Conservation (phyloP, 2,113 vertebrate species). For the Apaloderma vittatum region DNA sequence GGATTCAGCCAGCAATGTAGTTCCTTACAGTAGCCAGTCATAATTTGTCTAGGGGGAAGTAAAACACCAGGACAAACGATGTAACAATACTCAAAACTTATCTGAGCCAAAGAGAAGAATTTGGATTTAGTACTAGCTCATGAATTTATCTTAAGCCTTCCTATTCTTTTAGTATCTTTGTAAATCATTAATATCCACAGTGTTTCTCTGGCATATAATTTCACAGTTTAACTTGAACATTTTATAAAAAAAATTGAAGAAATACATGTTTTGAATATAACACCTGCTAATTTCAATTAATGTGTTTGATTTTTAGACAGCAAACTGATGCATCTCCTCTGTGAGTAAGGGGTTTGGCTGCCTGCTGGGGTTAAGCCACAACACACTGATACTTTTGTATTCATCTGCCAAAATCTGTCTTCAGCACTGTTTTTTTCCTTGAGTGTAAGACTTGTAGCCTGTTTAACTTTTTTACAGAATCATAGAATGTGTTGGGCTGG, state of each 20-base stretch:
- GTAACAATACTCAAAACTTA: background rate
- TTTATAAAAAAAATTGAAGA: background rate
- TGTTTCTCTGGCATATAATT: background rate
- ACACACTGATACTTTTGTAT: background rate
- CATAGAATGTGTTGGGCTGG: no score
- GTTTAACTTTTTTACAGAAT: background rate
- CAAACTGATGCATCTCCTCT: background rate
- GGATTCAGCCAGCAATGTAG: background rate
- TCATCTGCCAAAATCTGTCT: background rate
- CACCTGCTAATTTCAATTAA: background rate
- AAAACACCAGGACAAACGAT: background rate
- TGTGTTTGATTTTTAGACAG: background rate
- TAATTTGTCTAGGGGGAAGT: background rate
- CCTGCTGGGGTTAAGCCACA: background rate
- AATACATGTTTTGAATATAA: background rate
- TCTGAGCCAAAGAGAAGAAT: background rate
- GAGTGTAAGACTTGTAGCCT: background rate
- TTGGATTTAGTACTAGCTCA: background rate
- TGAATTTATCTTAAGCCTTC: background rate
- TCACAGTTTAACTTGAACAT: background rate
- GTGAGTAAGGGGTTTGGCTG: background rate
- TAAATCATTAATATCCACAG: background rate
- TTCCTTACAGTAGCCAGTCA: background rate
- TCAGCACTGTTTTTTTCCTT: background rate
- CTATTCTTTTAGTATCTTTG: background rate